phyloP scores from a whole-genome alignment of 2,888 invertebrate genomes.

The Seira musarum region DNA sequence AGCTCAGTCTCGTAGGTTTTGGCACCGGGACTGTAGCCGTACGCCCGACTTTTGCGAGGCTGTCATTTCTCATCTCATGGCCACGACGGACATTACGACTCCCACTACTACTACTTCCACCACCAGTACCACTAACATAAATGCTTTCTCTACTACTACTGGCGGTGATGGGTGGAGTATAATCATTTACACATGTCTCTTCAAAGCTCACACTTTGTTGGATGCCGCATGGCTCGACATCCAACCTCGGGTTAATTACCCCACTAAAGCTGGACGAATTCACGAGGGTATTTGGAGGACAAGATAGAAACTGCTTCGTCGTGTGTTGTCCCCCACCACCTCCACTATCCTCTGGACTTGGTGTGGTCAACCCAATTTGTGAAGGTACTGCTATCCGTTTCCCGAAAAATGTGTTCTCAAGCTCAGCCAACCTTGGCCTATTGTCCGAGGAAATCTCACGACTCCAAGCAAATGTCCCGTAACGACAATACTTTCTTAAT shows the following conservation, averaged over 20 bases:
- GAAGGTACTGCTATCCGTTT: conserved; percentile 33
- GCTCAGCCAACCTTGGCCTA: conserved; percentile 43
- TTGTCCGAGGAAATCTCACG: conserved; percentile 43
- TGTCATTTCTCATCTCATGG: conserved; percentile 19
- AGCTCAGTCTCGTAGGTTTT: conserved; percentile 37
- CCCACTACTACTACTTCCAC: not conserved
- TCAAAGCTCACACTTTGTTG: conserved; percentile 38
- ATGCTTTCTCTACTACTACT: no score
- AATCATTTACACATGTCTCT: not conserved
- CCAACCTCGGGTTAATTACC: conserved; percentile 14
- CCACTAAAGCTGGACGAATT: conserved; percentile 25
- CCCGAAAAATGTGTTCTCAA: conserved; percentile 56
- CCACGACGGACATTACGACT: not conserved
- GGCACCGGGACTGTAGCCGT: conserved; percentile 43
- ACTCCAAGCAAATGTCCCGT: conserved; percentile 61
- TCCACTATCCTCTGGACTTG: conserved; percentile 45
- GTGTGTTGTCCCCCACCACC: no score
- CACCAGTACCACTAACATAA: no score
- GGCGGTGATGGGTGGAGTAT: no score
- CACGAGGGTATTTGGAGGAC: no score
- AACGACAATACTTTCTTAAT: conserved; percentile 54
- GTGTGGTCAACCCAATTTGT: conserved; percentile 32
- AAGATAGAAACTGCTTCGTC: no score
- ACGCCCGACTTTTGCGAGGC: conserved; percentile 35
- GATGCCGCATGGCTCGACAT: not conserved